Base-by-base conservation (phyloP, 2,113 vertebrate genomes). In the Campylorhamphus procurvoides region DNA sequence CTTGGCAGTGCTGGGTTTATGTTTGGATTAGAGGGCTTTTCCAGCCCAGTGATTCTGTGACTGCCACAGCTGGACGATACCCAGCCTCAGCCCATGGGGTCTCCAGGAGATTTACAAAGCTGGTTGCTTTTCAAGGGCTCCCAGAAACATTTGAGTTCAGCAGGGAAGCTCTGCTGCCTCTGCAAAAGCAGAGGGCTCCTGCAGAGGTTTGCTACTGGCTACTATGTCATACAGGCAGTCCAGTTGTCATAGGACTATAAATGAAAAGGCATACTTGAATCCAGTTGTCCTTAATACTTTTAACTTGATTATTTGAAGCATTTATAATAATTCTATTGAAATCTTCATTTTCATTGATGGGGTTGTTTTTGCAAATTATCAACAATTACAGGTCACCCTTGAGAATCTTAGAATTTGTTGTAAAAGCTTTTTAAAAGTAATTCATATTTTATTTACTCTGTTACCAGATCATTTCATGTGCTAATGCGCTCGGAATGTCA, bases 361-460 rank as follows among this genome's bases (percentile, higher is more conserved):
- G 39, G 19, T 39, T 73, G 47, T 46, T 92, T 89, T 79, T 84
- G 53, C 17, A 72, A 89, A 50, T 69, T 60, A 17, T 85, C 62
- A 73, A 50, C 29, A 63, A 69, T 85, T 79, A 37, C 62, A 40
- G 75, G 82, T 86, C 89, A 87, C 29, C 35, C 79, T 74, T 94
- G 75, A 90, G 78, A 77, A 44, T 58, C 75, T 82, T 83, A 42
- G 20, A 20, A 68, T 91, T 84, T 62, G 35, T 69, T 90, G 46
- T 35, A 80, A 93, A 96, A 87, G 74, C 28, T 66, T 87, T 91
- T 63, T 42, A n/a, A 67, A 55, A 80, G 35, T 88, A 88, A 90
- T 69, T 82, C 10, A 9, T 47, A 28, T 62, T 50, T 82, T 89
- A 69, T 90, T 93, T 89, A 85, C 69, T 49, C 37, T 84, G 31